These are phyloP conservation scores for Drusus annulatus DNA, from an alignment of 1,140 invertebrate genomes.

Conservation along the genomic window DNA sequence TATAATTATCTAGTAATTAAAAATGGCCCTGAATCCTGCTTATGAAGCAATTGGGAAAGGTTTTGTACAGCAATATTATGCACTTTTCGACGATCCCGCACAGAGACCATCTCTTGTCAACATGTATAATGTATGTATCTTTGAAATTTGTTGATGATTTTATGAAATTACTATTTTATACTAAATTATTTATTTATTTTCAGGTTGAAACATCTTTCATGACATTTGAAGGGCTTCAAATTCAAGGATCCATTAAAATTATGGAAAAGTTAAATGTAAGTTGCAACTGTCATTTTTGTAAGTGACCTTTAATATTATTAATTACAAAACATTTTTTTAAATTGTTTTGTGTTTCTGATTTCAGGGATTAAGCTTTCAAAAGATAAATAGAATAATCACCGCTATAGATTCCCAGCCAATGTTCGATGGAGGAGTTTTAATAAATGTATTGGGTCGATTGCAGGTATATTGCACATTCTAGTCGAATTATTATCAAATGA, in stretches of 20 bases:
- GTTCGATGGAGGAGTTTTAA: slow-evolving; percentile 94
- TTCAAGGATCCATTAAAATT: slow-evolving; percentile 93
- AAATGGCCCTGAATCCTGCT: slow-evolving; percentile 87
- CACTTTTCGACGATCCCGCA: slow-evolving; percentile 88
- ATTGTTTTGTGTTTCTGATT: slow-evolving; percentile 63
- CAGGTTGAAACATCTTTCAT: slow-evolving; percentile 93
- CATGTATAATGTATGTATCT: slow-evolving; percentile 90
- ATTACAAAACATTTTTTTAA: slow-evolving; percentile 3
- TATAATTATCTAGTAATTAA: slow-evolving; percentile 28
- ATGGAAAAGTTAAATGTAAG: slow-evolving; percentile 95
- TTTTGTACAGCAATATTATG: slow-evolving; percentile 95
- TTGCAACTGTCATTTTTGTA: slow-evolving; percentile 55
- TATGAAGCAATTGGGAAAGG: slow-evolving; percentile 94
- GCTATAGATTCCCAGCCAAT: slow-evolving; percentile 96
- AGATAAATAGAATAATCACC: slow-evolving; percentile 92
- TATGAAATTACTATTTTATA: slow-evolving; percentile 61
- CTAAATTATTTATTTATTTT: slow-evolving; percentile 62
- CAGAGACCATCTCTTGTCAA: slow-evolving; percentile 86
- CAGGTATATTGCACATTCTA: slow-evolving; percentile 76
- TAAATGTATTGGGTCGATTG: slow-evolving; percentile 93
- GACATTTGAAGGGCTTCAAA: slow-evolving; percentile 94
- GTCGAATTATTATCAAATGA: no score
- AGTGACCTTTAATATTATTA: slow-evolving; percentile 19
- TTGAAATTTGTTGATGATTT: slow-evolving; percentile 43
- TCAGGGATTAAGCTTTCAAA: slow-evolving; percentile 90